Evolutionary conservation across 2,797 vertebrate species (phyloP).

Genomic region (Sebastes ruberrimus): DNA sequence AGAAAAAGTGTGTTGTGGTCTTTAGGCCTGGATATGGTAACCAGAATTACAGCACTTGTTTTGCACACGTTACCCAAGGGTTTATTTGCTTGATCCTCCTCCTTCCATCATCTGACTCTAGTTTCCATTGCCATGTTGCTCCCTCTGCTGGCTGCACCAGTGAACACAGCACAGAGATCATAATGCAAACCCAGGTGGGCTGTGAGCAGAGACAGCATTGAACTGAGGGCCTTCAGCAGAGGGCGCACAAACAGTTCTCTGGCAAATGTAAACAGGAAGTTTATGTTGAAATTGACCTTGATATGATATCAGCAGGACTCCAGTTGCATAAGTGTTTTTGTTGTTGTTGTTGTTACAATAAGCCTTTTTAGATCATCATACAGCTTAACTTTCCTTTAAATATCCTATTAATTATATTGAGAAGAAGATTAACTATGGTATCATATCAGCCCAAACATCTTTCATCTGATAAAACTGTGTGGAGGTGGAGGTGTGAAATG

Average conservation of each 20-base stretch:
- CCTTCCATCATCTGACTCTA: slow-evolving; percentile 70
- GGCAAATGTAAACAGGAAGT: slow-evolving; percentile 69
- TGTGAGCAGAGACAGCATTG: background rate
- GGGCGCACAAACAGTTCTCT: slow-evolving; percentile 34
- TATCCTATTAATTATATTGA: too few relatives aligned
- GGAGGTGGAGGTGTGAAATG: slow-evolving; percentile 15
- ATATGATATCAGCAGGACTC: slow-evolving; percentile 10
- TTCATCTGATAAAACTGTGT: background rate
- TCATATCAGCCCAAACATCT: too few relatives aligned
- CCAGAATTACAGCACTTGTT: slow-evolving; percentile 72
- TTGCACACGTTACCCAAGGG: slow-evolving; percentile 75
- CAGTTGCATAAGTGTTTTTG: background rate
- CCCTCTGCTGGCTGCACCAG: slow-evolving; percentile 69
- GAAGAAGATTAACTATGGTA: too few relatives aligned
- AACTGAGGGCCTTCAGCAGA: slow-evolving; percentile 43
- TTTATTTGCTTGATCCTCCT: slow-evolving; percentile 69
- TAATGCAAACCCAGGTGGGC: background rate
- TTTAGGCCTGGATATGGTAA: slow-evolving; percentile 62
- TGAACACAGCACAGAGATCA: background rate
- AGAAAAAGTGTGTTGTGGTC: slow-evolving; percentile 44
- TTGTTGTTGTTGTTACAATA: background rate
- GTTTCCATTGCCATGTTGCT: slow-evolving; percentile 73
- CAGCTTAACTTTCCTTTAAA: too few relatives aligned
- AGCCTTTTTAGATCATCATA: background rate
- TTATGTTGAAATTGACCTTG: slow-evolving; percentile 8